Conservation (phyloP, 2,113 vertebrate genomes). For the Apodemus sylvaticus region DNA sequence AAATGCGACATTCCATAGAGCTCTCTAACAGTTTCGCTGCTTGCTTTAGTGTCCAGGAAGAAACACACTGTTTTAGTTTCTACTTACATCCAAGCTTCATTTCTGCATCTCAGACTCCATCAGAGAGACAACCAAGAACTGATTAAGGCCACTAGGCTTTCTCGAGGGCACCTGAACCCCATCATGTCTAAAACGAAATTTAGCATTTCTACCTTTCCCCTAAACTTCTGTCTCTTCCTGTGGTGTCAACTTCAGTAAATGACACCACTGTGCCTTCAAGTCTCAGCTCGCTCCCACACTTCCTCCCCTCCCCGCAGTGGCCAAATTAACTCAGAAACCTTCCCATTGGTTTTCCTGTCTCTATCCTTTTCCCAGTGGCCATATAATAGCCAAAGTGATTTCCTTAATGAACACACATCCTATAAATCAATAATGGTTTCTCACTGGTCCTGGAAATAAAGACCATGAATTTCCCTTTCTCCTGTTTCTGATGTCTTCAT, state of each 20-base stretch:
- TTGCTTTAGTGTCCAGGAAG: not conserved
- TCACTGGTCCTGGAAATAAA: not conserved
- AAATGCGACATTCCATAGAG: not conserved
- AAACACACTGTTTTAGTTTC: constrained; percentile 33
- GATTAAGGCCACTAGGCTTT: not conserved
- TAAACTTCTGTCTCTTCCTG: not conserved
- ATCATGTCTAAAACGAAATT: not conserved
- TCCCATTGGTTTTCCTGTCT: not conserved
- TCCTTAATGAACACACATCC: not conserved
- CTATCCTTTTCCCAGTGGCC: not conserved
- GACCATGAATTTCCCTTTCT: not conserved
- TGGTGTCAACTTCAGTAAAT: not conserved
- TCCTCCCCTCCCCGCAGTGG: not conserved
- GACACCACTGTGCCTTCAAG: not conserved
- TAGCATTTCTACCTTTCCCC: not conserved
- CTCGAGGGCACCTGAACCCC: not conserved
- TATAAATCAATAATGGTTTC: not conserved
- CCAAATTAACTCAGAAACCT: not conserved
- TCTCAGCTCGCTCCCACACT: not conserved
- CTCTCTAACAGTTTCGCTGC: constrained; percentile 27
- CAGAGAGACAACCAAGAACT: not conserved
- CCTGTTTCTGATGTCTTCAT: not conserved
- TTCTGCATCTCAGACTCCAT: constrained; percentile 3
- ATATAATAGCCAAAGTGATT: not conserved
- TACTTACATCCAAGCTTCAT: not conserved